Percentiles rank a stretch among this genome's conserved stretches.
These are phyloP conservation scores for Acrossocheilus wenchowensis DNA, from an alignment of 2,797 vertebrate genomes.

Conservation along the genomic window DNA sequence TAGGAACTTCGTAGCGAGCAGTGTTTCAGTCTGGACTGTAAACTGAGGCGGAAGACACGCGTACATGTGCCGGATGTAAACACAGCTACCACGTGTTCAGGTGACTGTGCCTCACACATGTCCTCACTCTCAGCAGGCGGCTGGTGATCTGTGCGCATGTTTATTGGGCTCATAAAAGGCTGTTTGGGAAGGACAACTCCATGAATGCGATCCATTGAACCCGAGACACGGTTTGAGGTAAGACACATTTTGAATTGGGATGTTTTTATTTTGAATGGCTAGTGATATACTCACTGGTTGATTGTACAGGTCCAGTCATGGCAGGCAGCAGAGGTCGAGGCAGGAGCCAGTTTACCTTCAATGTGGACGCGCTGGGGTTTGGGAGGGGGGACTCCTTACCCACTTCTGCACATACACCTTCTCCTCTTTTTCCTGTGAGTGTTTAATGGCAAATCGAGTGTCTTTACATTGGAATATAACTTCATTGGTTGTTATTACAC, in stretches of 20 bases:
- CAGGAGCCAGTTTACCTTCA: conserved; percentile 60
- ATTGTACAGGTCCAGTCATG: conserved; percentile 37
- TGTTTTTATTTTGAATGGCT: background rate
- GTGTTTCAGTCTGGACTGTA: conserved; percentile 9
- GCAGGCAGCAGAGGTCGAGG: conserved; percentile 62
- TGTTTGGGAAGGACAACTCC: background rate
- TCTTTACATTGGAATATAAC: conserved; percentile 1
- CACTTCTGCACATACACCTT: conserved; percentile 49
- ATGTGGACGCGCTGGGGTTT: conserved; percentile 61
- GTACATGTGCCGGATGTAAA: conserved; percentile 42
- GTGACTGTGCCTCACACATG: background rate
- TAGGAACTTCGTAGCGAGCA: background rate
- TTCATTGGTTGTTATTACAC: background rate
- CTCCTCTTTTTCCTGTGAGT: conserved; percentile 63
- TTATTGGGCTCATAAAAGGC: background rate
- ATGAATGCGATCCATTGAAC: background rate
- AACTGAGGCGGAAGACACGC: conserved; percentile 22
- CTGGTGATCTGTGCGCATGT: background rate
- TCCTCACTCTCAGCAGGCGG: background rate
- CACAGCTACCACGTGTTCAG: conserved; percentile 21
- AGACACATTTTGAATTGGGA: too few species aligned
- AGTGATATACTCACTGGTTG: background rate
- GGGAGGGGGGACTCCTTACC: conserved; percentile 61
- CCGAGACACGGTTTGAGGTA: background rate
- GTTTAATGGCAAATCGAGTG: background rate